These are phyloP conservation scores for Drosophila bifasciata DNA, from an alignment of 1,140 invertebrate species.

Conservation along the genomic window DNA sequence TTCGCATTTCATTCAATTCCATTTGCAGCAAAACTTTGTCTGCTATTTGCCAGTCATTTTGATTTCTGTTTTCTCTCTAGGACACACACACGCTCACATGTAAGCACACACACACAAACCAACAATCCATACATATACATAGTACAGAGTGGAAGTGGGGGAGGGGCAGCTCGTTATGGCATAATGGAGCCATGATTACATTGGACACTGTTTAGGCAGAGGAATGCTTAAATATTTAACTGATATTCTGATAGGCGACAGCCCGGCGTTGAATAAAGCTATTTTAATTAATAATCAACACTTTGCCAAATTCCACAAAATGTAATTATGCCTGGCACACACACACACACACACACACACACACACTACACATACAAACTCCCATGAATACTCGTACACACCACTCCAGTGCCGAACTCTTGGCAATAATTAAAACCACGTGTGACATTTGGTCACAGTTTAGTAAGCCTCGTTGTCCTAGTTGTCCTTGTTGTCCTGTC, in stretches of 20 bases:
- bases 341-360: constrained; percentile 28
- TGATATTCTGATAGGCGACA: constrained; percentile 58
- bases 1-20: constrained; percentile 11
- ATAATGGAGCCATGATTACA: constrained; percentile 66
- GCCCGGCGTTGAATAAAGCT: constrained; percentile 65
- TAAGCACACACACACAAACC: constrained; percentile 15
- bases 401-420: constrained; percentile 23
- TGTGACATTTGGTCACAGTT: constrained; percentile 75
- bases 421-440: constrained; percentile 79
- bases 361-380: constrained; percentile 4
- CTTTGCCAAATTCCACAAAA: constrained; percentile 76
- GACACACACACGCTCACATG: constrained; percentile 4
- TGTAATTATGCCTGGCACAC: constrained; percentile 64
- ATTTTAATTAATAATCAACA: constrained; percentile 83
- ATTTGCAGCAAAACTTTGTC: constrained; percentile 43
- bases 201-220: constrained; percentile 59
- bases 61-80: constrained; percentile 34
- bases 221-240: constrained; percentile 77
- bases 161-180: constrained; percentile 45
- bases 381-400: constrained; percentile 1
- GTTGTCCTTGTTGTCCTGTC: constrained; percentile 38
- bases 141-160: not conserved
- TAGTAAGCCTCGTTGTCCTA: constrained; percentile 59
- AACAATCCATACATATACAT: not conserved
- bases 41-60: constrained; percentile 50